Conservation (phyloP, 2,113 vertebrate genomes). For the Microtus oregoni region DNA sequence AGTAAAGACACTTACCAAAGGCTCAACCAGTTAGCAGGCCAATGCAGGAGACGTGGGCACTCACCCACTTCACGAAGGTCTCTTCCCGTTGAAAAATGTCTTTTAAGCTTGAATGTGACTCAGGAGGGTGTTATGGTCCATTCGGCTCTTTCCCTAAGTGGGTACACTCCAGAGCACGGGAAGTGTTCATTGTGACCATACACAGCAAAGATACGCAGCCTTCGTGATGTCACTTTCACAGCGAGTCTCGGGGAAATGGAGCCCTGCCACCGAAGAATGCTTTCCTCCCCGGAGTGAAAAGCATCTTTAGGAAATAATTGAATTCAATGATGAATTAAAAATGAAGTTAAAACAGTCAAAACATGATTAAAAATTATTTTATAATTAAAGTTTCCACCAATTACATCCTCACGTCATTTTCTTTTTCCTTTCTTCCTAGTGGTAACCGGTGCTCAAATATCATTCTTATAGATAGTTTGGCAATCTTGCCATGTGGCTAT, state of each 20-base stretch:
- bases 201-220: neutral
- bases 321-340: neutral
- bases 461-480: neutral
- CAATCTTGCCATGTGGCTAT: neutral
- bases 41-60: neutral
- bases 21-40: neutral
- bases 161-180: neutral
- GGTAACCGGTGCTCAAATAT: neutral
- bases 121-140: neutral
- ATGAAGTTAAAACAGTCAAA: neutral
- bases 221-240: neutral
- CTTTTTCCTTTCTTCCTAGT: neutral
- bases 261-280: neutral
- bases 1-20: neutral
- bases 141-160: slow-evolving; percentile 17
- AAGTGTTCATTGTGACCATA: neutral
- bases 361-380: neutral
- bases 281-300: neutral
- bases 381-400: neutral
- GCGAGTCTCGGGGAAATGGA: neutral
- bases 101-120: slow-evolving; percentile 17
- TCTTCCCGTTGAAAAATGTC: neutral
- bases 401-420: neutral
- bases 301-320: neutral
- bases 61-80: neutral